Base-by-base conservation (phyloP, 2,888 invertebrate genomes). In the Cerastis rubricosa region DNA sequence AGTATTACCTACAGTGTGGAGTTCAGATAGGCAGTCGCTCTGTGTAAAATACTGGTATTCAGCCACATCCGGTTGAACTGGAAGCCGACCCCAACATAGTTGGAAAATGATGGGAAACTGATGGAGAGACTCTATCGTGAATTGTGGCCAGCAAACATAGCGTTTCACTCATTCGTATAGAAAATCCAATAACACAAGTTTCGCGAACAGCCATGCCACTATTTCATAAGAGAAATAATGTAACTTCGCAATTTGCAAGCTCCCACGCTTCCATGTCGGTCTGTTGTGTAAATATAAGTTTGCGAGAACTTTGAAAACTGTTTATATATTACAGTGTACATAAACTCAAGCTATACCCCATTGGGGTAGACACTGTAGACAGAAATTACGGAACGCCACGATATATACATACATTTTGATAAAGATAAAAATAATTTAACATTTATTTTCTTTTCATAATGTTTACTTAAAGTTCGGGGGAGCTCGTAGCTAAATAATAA, bases 151-250 rank as follows among this genome's bases (percentile, higher is more conserved):
- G 14, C 29, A 19, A 68, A n/a, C 19, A 19, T 11, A 14, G 47
- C 29, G 1, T 29, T 14, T n/a, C 22, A 19, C 8, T 45, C 43
- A 72, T 35, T 35, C 14, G 2, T 22, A 57, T 14, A 22, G 19
- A 59, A 40, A 74, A 74, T 59, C 17, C 8, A 74, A 74, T 74
- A 40, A 47, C 2, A 47, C 22, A 75, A 59, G 59, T 74, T 74
- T 74, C n/a, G 45, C 35, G 8, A 47, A 40, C 59, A 47, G 25
- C 59, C 22, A 40, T 40, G 22, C n/a, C 71, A 19, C 29, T 43
- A 45, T 2, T 49, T 61, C 47, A 1, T 22, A 14, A 22, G 22
- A 29, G 17, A 47, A 47, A 49, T 61, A 61, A 22, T 61, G 61
- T 35, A 35, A 35, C 49, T 40, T 40, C 59, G 47, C 17, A 74